Evolutionary conservation across 2,888 invertebrate species (phyloP), one percentile per base, ranked within the genome.

Genomic region (Diplazon laetatorius): DNA sequence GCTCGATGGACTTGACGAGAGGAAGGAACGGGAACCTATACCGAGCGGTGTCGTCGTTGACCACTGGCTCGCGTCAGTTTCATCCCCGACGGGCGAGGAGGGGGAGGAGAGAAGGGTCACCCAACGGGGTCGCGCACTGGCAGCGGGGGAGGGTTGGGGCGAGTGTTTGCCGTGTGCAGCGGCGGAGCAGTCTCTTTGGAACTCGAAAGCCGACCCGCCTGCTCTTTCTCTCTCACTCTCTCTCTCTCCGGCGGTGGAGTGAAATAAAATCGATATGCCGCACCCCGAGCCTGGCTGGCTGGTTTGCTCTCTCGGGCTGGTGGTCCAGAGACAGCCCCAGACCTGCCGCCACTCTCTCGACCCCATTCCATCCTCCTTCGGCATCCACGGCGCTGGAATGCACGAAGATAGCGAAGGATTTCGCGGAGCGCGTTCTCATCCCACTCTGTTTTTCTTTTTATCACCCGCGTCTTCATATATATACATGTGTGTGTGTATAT

Each of bases 261-360:
- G 84, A 88, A 89, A 89, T 89, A 89, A 89, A 90, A 89, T 90
- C 89, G 87, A 90, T 89, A 87, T 85, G 85, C 85, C 84, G 87
- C 86, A 83, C 84, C 84, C n/a, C 85, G 85, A 85, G 83, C 78
- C 80, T 69, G 75, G 82, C 68, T 66, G 60, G 68, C 71, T 74
- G 57, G 60, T 44, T 55, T 35, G 55, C 63, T 42, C 37, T 39
- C 52, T 44, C 35, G 37, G 18, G 35, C 59, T 59, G 37, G 69
- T 42, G 77, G 72, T 57, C 60, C 55, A 63, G 66, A 65, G 42
- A 57, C 65, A 71, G 57, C 57, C 16, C 22, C 59, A 71, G 65
- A 42, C 71, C 74, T 50, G 46, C 63, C 42, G 14, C 50, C 25
- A 66, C 78, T 66, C 50, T 63, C 60, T 55, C 48, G 68, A 48